phyloP scores from a whole-genome alignment of 2,888 invertebrate genomes.

The Cenopis cana region DNA sequence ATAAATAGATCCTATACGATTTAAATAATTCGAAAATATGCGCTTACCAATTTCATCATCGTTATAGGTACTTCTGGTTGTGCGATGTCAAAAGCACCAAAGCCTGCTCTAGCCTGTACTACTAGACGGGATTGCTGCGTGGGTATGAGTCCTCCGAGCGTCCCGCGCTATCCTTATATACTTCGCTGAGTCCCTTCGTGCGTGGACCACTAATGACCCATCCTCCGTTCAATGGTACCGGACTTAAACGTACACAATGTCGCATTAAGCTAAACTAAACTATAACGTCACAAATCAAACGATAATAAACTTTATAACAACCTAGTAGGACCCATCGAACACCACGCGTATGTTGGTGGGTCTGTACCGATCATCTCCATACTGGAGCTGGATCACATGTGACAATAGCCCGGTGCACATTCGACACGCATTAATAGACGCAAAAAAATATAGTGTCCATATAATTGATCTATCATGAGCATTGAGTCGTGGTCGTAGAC shows the following conservation, averaged over 20 bases:
- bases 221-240: conserved; percentile 66
- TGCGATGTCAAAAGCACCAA: conserved; percentile 55
- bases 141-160: conserved; percentile 48
- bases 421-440: conserved; percentile 56
- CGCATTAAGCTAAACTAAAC: conserved; percentile 66
- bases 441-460: conserved; percentile 56
- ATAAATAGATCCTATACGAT: background rate
- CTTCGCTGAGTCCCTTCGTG: conserved; percentile 64
- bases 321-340: background rate
- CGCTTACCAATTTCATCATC: conserved; percentile 78
- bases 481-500: conserved; percentile 23
- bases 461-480: conserved; percentile 42
- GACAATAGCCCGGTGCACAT: conserved; percentile 53
- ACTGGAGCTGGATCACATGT: conserved; percentile 69
- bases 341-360: conserved; percentile 20
- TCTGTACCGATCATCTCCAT: conserved; percentile 67
- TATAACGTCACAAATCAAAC: background rate
- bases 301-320: conserved; percentile 7
- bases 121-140: conserved; percentile 73
- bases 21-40: conserved; percentile 15
- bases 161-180: conserved; percentile 66
- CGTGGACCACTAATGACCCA: conserved; percentile 75
- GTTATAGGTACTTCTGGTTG: conserved; percentile 36
- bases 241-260: conserved; percentile 72
- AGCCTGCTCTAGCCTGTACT: conserved; percentile 64